Evolutionary conservation across 2,888 invertebrate species (phyloP).

Genomic region (Chrysotoxum bicinctum): DNA sequence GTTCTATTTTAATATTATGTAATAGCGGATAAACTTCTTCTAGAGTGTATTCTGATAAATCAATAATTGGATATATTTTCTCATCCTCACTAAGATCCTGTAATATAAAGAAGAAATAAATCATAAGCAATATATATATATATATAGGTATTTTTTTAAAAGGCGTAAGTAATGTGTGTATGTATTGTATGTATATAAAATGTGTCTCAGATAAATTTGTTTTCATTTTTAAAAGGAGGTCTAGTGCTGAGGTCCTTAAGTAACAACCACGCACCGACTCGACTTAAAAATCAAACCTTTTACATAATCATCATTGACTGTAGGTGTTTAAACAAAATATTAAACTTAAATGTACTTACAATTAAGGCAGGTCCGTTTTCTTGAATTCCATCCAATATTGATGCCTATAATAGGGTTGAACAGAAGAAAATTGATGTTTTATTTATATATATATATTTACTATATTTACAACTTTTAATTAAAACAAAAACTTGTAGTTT

Average conservation of each 20-base stretch:
- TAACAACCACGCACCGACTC: conserved; percentile 41
- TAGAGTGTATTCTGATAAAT: neutral
- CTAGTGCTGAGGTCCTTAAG: conserved; percentile 6
- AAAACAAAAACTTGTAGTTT: no score
- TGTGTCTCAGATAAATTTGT: conserved; percentile 52
- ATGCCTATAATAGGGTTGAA: neutral
- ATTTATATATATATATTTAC: neutral
- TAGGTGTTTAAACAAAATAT: neutral
- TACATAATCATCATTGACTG: conserved; percentile 58
- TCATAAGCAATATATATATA: neutral
- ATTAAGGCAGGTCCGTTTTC: conserved; percentile 14
- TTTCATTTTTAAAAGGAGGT: conserved; percentile 59
- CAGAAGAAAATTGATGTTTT: neutral
- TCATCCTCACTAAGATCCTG: conserved; percentile 56
- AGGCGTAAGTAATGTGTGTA: neutral
- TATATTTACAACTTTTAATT: neutral
- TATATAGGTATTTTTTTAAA: neutral
- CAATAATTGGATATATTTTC: neutral
- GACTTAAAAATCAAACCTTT: conserved; percentile 65
- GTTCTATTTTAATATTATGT: conserved; percentile 1
- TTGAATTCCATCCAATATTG: conserved; percentile 31
- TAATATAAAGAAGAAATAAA: neutral
- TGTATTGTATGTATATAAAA: neutral
- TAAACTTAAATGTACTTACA: conserved; percentile 26
- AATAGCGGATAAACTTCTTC: neutral